Evolutionary conservation across 1,140 invertebrate species (phyloP), one percentile per base, ranked within the genome.

Genomic region (Zelostemma sp.): DNA sequence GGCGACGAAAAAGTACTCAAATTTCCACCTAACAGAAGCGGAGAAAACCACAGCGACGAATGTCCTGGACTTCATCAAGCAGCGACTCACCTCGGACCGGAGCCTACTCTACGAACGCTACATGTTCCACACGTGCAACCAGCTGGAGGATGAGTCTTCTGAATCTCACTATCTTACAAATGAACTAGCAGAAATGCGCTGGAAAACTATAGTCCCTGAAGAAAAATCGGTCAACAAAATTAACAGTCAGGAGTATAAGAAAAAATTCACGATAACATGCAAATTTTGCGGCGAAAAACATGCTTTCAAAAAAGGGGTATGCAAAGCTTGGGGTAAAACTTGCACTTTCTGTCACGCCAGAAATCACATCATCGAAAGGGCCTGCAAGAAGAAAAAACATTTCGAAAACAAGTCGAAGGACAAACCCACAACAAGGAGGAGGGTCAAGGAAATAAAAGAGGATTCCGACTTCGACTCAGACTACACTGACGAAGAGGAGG

Each of bases 181-280:
- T 6, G 61, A 65, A 49, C 12, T 59, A 0, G 31, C 57, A 9
- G 41, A 56, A 33, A 11, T 35, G 9, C 68, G 56, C 17, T 33
- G 59, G 6, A 65, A 60, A 61, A 55, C 19, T 1, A 49, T 61
- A 4, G 50, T 21, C 3, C 11, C 47, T 9, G 60, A 58, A 35
- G 35, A 25, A 4, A 47, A 47, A 47, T 9, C 15, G 6, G 11
- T 49, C 0, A 25, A 49, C 8, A 49, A 49, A 12, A 1, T 49
- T 1, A 15, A 16, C n/a, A 35, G 11, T 9, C 5, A 6, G 5
- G n/a, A 35, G 2, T 6, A 6, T 2, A 9, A 35, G 11, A 6
- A 9, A 9, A 35, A 35, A 9, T n/a, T 6, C 33, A 6, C 6
- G 5, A 35, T 2, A 35, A 35, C 3, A 35, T 51, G 48, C 17